These are phyloP conservation scores for Acanthococcus lagerstroemiae DNA, from an alignment of 2,888 invertebrate species.

Conservation along the genomic window DNA sequence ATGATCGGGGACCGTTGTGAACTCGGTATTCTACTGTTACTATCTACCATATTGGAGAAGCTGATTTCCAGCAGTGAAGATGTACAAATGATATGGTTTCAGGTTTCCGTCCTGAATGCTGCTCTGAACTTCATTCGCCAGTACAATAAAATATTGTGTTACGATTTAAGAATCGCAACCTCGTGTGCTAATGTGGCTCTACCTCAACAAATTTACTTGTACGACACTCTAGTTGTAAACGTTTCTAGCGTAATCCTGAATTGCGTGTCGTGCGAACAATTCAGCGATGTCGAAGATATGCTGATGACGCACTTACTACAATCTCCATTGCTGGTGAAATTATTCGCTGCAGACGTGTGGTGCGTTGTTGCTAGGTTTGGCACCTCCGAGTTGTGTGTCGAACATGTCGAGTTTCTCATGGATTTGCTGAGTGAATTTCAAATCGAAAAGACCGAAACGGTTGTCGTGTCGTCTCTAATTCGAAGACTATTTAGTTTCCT, in stretches of 20 bases:
- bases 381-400: constrained; percentile 12
- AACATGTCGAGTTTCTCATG: not conserved
- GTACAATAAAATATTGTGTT: not conserved
- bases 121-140: not conserved
- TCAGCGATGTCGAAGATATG: not conserved
- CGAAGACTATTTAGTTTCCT: constrained; percentile 10
- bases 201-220: constrained; percentile 3
- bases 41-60: constrained; percentile 2
- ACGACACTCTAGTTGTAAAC: constrained; percentile 6
- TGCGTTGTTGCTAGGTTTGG: constrained; percentile 14
- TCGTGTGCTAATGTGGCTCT: not conserved
- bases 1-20: not conserved
- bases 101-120: not conserved
- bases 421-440: not conserved
- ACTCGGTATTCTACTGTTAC: not conserved
- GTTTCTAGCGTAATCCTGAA: not conserved
- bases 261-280: not conserved
- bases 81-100: not conserved
- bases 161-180: not conserved
- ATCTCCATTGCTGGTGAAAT: not conserved
- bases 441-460: not conserved
- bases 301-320: not conserved
- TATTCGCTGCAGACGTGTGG: constrained; percentile 16
- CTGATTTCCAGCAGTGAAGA: not conserved
- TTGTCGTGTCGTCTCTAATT: not conserved